Percentiles rank a stretch among this genome's conserved stretches.
Evolutionary conservation across 2,888 invertebrate species (phyloP).

Genomic region (Strigamia transsilvanica): DNA sequence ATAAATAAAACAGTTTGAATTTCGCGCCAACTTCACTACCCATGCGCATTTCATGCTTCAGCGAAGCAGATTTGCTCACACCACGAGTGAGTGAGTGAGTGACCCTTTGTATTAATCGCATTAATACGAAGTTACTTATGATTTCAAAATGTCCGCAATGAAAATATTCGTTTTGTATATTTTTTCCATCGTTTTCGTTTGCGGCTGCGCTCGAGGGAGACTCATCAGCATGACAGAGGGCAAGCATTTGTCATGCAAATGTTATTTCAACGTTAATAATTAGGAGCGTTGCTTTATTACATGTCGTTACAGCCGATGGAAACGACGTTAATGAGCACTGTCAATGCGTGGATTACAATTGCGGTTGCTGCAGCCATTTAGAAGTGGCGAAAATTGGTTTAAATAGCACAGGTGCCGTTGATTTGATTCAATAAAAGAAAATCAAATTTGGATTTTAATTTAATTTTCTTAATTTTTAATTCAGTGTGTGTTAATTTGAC

Average conservation of each 20-base stretch:
- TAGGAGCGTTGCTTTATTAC: too few relatives aligned
- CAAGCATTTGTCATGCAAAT: too few relatives aligned
- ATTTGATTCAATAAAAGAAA: background rate
- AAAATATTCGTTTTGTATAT: background rate
- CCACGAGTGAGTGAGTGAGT: too few relatives aligned
- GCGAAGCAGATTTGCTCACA: too few relatives aligned
- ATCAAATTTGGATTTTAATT: too few relatives aligned
- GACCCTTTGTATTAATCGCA: too few relatives aligned
- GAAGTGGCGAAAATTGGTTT: constrained; percentile 59
- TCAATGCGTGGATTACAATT: constrained; percentile 60
- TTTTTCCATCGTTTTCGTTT: background rate
- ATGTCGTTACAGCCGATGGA: background rate
- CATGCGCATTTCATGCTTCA: too few relatives aligned
- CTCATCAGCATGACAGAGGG: too few relatives aligned
- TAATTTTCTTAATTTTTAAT: constrained; percentile 43
- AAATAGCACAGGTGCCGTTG: constrained; percentile 59
- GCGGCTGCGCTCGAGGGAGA: background rate
- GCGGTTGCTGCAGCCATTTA: constrained; percentile 62
- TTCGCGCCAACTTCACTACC: too few relatives aligned
- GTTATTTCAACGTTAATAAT: too few relatives aligned
- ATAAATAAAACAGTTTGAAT: too few relatives aligned
- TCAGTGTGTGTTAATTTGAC: constrained; percentile 64
- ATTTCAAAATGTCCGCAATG: background rate
- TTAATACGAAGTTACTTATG: too few relatives aligned
- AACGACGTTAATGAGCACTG: constrained; percentile 57